phyloP scores from a whole-genome alignment of 2,888 invertebrate genomes.

The Cataglyphis albicans region DNA sequence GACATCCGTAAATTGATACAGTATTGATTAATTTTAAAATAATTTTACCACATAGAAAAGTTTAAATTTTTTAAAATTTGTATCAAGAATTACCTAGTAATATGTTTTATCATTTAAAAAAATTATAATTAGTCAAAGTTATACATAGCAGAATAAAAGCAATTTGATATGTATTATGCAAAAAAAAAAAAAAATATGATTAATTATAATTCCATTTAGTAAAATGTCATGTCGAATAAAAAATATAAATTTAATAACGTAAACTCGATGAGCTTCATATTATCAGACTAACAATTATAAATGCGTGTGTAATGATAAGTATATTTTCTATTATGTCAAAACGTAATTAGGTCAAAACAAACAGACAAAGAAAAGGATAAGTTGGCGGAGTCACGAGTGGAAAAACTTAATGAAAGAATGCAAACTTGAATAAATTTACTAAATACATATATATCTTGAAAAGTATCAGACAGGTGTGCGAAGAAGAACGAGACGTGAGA shows the following conservation, averaged over 20 bases:
- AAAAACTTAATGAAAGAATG: neutral
- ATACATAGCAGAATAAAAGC: neutral
- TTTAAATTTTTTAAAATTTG: neutral
- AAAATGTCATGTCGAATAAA: neutral
- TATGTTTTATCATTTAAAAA: neutral
- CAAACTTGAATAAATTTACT: neutral
- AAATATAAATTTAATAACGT: neutral
- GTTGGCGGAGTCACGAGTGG: neutral
- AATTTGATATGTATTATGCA: neutral
- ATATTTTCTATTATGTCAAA: neutral
- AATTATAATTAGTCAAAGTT: neutral
- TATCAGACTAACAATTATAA: neutral
- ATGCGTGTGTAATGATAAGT: neutral
- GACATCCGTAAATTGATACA: neutral
- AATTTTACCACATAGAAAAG: neutral
- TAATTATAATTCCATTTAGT: neutral
- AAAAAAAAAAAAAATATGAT: slow-evolving; percentile 4
- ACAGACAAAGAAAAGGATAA: neutral
- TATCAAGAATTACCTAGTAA: neutral
- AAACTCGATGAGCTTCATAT: neutral
- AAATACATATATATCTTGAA: neutral
- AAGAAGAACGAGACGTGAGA: neutral
- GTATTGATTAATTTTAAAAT: neutral
- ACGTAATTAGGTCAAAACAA: neutral
- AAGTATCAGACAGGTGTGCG: neutral